Evolutionary conservation across 1,140 invertebrate genomes (phyloP).

Genomic region (Hypsibius dujardini): DNA sequence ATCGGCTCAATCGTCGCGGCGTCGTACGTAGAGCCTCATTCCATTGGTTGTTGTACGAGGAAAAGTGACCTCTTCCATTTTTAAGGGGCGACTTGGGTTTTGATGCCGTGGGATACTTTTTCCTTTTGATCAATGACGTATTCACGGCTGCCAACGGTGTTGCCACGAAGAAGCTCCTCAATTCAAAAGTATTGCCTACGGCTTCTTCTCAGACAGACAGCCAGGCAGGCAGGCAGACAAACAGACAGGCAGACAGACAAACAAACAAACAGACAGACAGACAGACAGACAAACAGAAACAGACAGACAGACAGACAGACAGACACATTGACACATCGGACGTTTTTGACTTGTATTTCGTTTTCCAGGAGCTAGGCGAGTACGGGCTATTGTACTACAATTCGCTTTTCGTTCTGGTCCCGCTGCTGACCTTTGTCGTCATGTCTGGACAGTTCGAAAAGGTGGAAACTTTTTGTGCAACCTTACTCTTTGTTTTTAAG

Average conservation of each 20-base stretch:
- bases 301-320: no score
- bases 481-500: constrained; percentile 15
- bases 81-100: constrained; percentile 73
- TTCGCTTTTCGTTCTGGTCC: constrained; percentile 79
- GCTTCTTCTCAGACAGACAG: background rate
- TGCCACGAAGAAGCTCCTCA: constrained; percentile 88
- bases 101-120: constrained; percentile 67
- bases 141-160: constrained; percentile 92
- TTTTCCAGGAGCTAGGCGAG: constrained; percentile 62
- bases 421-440: constrained; percentile 53
- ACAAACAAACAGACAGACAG: no score
- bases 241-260: background rate
- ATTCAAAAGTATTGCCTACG: constrained; percentile 44
- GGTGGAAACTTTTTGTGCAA: constrained; percentile 30
- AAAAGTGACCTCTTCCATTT: constrained; percentile 20
- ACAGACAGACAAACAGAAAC: no score
- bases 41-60: no score
- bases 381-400: constrained; percentile 94
- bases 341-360: background rate
- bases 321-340: no score
- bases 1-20: constrained; percentile 56
- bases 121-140: constrained; percentile 62
- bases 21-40: constrained; percentile 28
- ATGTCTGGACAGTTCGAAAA: constrained; percentile 57
- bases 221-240: no score